Conservation (phyloP, 2,797 vertebrate genomes). For the Thaleichthys pacificus region DNA sequence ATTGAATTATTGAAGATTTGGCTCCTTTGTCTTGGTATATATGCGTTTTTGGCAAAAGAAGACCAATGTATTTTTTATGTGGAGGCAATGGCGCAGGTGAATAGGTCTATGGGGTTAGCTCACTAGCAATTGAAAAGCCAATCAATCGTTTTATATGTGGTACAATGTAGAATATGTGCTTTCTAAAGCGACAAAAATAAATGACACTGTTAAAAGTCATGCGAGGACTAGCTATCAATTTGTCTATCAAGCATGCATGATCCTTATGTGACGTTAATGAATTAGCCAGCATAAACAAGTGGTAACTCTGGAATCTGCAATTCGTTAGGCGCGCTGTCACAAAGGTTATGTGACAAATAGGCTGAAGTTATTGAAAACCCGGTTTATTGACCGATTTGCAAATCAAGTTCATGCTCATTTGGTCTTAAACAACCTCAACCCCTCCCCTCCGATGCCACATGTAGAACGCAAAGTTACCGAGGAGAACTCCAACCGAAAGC, state of each 20-base stretch:
- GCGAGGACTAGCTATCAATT: slow-evolving; percentile 9
- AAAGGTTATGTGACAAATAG: slow-evolving; percentile 21
- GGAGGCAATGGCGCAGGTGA: slow-evolving; percentile 52
- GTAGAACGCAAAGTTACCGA: slow-evolving; percentile 33
- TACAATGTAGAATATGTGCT: slow-evolving; percentile 11
- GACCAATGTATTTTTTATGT: slow-evolving; percentile 62
- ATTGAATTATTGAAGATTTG: slow-evolving; percentile 86
- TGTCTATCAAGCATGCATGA: slow-evolving; percentile 1
- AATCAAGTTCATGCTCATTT: slow-evolving; percentile 14
- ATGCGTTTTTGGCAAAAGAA: slow-evolving; percentile 75
- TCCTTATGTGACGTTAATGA: slow-evolving; percentile 15
- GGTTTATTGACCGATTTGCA: slow-evolving; percentile 26
- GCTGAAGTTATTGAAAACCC: slow-evolving; percentile 24
- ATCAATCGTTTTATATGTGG: slow-evolving; percentile 8
- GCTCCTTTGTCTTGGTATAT: slow-evolving; percentile 67
- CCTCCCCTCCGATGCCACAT: background rate
- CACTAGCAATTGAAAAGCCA: slow-evolving; percentile 36
- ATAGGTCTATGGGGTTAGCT: slow-evolving; percentile 15
- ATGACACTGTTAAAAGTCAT: slow-evolving; percentile 6
- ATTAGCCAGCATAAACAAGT: slow-evolving; percentile 28
- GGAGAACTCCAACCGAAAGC: slow-evolving; percentile 12
- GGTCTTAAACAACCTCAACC: slow-evolving; percentile 1
- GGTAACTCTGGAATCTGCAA: slow-evolving; percentile 6
- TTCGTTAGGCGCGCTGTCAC: background rate
- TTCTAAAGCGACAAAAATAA: background rate